Percentiles rank a stretch among this genome's conserved stretches.
Conservation (phyloP, 1,140 invertebrate species). For the Drosophila dunni region DNA sequence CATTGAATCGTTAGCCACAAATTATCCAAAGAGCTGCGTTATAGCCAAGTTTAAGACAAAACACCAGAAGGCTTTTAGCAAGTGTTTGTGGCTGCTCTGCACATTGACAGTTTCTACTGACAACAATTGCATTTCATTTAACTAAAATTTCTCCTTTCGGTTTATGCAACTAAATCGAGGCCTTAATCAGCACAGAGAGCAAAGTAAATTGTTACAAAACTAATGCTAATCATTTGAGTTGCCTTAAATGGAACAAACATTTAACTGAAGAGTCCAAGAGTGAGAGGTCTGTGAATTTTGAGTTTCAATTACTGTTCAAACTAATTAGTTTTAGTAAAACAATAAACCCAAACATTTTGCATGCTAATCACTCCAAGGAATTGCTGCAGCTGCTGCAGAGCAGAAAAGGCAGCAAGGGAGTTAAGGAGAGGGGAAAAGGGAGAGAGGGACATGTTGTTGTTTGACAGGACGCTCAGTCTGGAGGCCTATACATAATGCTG, state of each 20-base stretch:
- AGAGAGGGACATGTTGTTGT: constrained; percentile 8
- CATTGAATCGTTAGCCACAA: no score
- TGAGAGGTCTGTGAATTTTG: neutral
- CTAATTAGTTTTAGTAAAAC: constrained; percentile 79
- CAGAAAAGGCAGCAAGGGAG: neutral
- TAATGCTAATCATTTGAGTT: constrained; percentile 22
- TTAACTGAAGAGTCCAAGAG: neutral
- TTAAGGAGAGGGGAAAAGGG: neutral
- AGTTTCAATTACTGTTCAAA: constrained; percentile 77
- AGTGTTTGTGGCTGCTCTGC: neutral
- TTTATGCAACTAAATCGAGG: neutral
- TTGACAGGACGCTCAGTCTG: constrained; percentile 20
- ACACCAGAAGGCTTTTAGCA: constrained; percentile 9
- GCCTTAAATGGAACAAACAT: neutral
- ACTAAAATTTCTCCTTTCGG: neutral
- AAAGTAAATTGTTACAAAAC: constrained; percentile 20
- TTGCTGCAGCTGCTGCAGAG: constrained; percentile 59
- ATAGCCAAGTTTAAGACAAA: constrained; percentile 1
- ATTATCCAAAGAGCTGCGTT: neutral
- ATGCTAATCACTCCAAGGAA: constrained; percentile 69
- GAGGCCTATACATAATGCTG: constrained; percentile 64
- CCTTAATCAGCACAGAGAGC: neutral
- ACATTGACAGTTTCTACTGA: neutral
- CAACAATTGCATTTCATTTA: neutral
- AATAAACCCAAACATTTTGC: constrained; percentile 68